These are phyloP conservation scores for Eustalomyia histrio DNA, from an alignment of 2,888 invertebrate genomes.

Conservation along the genomic window DNA sequence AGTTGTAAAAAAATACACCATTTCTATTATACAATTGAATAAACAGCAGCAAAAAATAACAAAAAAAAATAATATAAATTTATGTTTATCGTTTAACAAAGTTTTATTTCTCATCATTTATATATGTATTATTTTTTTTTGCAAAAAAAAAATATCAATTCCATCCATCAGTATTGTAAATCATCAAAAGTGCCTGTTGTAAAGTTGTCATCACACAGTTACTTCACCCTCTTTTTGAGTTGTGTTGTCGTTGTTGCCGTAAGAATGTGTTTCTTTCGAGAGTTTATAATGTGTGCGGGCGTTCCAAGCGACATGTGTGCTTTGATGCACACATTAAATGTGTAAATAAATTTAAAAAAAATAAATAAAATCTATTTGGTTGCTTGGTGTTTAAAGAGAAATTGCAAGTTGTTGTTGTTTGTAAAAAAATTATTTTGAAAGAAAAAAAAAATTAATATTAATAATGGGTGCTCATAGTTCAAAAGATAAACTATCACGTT, in stretches of 20 bases:
- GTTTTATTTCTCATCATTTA: neutral
- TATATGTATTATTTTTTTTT: neutral
- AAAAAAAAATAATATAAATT: neutral
- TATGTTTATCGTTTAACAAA: neutral
- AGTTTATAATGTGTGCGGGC: conserved; percentile 57
- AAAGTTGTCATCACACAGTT: conserved; percentile 54
- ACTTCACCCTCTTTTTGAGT: conserved; percentile 16
- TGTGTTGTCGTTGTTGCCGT: conserved; percentile 3
- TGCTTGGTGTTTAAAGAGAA: conserved; percentile 34
- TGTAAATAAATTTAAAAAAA: conserved; percentile 26
- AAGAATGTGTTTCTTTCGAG: conserved; percentile 19
- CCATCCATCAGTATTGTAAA: conserved; percentile 17
- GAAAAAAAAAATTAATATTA: conserved; percentile 11
- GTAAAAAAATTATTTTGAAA: conserved; percentile 12
- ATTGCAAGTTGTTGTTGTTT: conserved; percentile 44
- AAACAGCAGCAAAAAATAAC: conserved; percentile 43
- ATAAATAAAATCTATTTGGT: conserved; percentile 23
- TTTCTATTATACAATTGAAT: conserved; percentile 13
- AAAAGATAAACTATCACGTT: conserved; percentile 86
- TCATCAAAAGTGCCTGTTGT: conserved; percentile 24
- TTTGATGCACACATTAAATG: conserved; percentile 32
- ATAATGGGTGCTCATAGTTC: conserved; percentile 88
- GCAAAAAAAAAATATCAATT: conserved; percentile 10
- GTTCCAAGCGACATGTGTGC: conserved; percentile 58
- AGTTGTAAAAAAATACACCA: conserved; percentile 2